phyloP scores from a whole-genome alignment of 2,888 invertebrate genomes.

The Ectropis crepuscularia region DNA sequence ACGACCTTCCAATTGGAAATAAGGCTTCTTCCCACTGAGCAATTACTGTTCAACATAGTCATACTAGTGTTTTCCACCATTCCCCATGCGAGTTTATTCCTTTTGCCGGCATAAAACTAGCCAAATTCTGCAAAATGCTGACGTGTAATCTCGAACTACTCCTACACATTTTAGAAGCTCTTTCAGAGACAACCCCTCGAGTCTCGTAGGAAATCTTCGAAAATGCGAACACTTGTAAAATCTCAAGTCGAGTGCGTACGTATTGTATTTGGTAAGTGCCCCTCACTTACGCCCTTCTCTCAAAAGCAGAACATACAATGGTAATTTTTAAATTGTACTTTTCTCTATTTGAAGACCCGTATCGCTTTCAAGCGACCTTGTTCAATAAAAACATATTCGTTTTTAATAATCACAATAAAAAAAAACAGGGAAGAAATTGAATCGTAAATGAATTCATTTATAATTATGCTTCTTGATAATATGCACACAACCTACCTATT shows the following conservation, averaged over 20 bases:
- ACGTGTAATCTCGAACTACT: slow-evolving; percentile 11
- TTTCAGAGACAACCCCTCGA: slow-evolving; percentile 45
- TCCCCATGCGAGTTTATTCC: neutral
- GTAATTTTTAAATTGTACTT: slow-evolving; percentile 37
- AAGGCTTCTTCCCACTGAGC: too few species aligned
- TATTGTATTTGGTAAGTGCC: slow-evolving; percentile 53
- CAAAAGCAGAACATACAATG: slow-evolving; percentile 48
- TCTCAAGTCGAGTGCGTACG: slow-evolving; percentile 52
- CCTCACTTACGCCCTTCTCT: slow-evolving; percentile 47
- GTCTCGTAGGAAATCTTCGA: slow-evolving; percentile 47
- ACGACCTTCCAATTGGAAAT: too few species aligned
- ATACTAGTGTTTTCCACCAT: neutral
- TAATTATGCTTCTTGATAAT: too few species aligned
- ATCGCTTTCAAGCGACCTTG: too few species aligned
- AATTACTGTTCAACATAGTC: too few species aligned
- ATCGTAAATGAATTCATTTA: too few species aligned
- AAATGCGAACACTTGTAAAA: slow-evolving; percentile 52
- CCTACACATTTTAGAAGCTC: slow-evolving; percentile 33
- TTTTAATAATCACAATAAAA: too few species aligned
- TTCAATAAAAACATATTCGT: too few species aligned
- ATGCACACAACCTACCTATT: too few species aligned
- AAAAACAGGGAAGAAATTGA: too few species aligned
- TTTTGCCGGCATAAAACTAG: slow-evolving; percentile 1
- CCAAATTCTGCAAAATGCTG: neutral
- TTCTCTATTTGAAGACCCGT: neutral